Conservation (phyloP, 2,113 vertebrate genomes). For the Nipponia nippon region DNA sequence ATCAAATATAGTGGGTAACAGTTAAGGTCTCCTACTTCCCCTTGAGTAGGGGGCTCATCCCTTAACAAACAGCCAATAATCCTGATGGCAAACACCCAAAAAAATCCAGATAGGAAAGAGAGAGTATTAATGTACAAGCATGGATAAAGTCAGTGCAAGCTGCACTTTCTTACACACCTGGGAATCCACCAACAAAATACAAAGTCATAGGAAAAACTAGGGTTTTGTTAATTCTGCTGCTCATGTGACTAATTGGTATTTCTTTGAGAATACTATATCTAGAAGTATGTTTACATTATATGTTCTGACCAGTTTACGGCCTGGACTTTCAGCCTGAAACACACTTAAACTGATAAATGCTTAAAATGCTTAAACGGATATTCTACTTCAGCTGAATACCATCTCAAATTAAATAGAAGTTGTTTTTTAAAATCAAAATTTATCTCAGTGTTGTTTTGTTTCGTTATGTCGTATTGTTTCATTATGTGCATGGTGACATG, state of each 20-base stretch:
- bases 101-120: neutral
- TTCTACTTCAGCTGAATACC: neutral
- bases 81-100: neutral
- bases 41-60: neutral
- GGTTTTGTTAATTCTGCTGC: neutral
- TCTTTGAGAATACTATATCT: neutral
- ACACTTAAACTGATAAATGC: neutral
- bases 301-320: neutral
- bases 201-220: neutral
- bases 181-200: neutral
- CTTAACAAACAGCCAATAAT: neutral
- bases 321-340: neutral
- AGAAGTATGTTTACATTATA: neutral
- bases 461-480: fast-evolving
- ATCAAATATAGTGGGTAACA: neutral
- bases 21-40: neutral
- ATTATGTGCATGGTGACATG: neutral
- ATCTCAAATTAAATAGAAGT: neutral
- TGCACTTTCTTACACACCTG: neutral
- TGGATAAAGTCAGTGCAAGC: neutral
- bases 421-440: neutral
- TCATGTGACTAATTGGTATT: neutral
- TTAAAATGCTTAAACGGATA: neutral
- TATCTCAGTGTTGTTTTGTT: neutral
- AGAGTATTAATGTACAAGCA: neutral